A percentile compares a stretch with the other conserved stretches of the same genome.
phyloP scores from a whole-genome alignment of 2,797 vertebrate species.

The Pterois miles region DNA sequence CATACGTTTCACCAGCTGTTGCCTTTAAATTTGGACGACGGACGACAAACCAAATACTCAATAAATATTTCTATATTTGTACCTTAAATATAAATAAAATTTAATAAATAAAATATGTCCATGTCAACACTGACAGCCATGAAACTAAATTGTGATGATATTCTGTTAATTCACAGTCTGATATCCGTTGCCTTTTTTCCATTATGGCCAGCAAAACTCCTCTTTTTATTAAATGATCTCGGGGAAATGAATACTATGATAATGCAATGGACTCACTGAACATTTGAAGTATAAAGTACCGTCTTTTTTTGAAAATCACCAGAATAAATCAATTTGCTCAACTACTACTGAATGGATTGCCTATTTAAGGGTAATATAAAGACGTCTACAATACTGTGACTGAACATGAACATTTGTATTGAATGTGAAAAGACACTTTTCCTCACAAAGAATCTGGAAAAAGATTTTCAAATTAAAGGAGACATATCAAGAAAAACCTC shows the following conservation, averaged over 20 bases:
- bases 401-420: conserved; percentile 11
- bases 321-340: conserved; percentile 31
- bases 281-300: conserved; percentile 26
- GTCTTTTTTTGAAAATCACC: conserved; percentile 13
- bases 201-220: not conserved
- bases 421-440: not conserved
- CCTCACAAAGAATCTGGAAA: not conserved
- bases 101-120: conserved; percentile 20
- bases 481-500: no score
- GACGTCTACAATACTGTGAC: conserved; percentile 25
- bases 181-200: conserved; percentile 6
- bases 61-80: conserved; percentile 27
- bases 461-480: conserved; percentile 5
- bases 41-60: conserved; percentile 44
- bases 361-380: conserved; percentile 2
- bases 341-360: conserved; percentile 25
- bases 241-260: conserved; percentile 6
- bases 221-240: conserved; percentile 10
- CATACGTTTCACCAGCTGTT: conserved; percentile 50
- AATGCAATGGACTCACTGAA: conserved; percentile 40
- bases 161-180: conserved; percentile 49
- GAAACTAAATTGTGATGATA: conserved; percentile 10
- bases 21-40: conserved; percentile 36
- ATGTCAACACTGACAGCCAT: conserved; percentile 4
- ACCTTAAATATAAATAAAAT: no score